phyloP scores from a whole-genome alignment of 2,113 vertebrate genomes.

The Thalassarche chlororhynchos region DNA sequence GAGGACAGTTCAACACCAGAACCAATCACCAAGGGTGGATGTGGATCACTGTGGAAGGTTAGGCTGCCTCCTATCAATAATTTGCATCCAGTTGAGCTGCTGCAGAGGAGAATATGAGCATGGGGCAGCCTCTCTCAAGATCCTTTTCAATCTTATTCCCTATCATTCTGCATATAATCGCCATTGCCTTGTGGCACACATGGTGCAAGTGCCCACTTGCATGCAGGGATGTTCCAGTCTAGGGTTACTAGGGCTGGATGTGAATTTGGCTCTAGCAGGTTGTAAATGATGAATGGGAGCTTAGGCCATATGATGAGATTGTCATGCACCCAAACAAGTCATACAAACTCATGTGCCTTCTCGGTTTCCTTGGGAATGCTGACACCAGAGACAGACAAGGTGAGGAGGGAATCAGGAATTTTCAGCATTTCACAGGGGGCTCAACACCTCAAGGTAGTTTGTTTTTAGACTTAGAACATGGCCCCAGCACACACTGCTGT shows the following conservation, averaged over 20 bases:
- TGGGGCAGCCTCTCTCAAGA: not conserved
- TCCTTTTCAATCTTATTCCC: not conserved
- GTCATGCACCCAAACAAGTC: not conserved
- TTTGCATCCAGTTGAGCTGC: rapidly evolving
- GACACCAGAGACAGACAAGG: not conserved
- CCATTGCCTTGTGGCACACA: not conserved
- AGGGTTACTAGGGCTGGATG: not conserved
- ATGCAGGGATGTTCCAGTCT: not conserved
- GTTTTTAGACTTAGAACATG: not conserved
- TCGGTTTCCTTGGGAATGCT: not conserved
- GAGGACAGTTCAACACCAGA: not conserved
- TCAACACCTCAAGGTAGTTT: not conserved
- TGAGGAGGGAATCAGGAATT: not conserved
- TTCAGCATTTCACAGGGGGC: not conserved
- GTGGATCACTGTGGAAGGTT: not conserved
- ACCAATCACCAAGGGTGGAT: not conserved
- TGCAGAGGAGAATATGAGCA: not conserved
- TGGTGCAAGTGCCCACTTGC: not conserved
- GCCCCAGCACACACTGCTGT: not conserved
- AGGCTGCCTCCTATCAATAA: not conserved
- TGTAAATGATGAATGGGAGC: not conserved
- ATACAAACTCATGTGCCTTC: not conserved
- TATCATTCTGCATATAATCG: rapidly evolving
- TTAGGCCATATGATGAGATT: not conserved
- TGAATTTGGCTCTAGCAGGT: not conserved